phyloP scores from a whole-genome alignment of 2,888 invertebrate species.

The Torymus tubicola region DNA sequence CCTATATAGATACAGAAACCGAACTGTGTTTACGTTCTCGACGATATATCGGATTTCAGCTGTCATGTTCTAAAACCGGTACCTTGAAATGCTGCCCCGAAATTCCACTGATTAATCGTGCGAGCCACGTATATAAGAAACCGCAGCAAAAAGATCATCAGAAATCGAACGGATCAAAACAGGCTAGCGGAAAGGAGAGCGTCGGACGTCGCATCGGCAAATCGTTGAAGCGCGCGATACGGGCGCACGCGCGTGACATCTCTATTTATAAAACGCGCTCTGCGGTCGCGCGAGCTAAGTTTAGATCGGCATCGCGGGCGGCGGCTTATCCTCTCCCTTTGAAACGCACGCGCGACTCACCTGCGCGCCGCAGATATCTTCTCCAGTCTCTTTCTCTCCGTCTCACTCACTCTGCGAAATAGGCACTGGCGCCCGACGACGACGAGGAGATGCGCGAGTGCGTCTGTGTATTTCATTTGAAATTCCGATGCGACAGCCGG shows the following conservation, averaged over 20 bases:
- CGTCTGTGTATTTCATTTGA: slow-evolving; percentile 5
- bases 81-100: no score
- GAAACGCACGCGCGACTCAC: neutral
- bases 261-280: slow-evolving; percentile 58
- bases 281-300: slow-evolving; percentile 44
- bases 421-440: slow-evolving; percentile 6
- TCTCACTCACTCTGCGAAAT: neutral
- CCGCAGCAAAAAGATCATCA: no score
- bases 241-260: slow-evolving; percentile 56
- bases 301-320: slow-evolving; percentile 50
- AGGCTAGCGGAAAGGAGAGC: neutral
- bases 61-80: no score
- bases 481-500: neutral
- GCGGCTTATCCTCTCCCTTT: slow-evolving; percentile 13
- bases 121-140: neutral
- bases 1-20: no score
- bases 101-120: neutral
- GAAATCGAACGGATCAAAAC: no score
- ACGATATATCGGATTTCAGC: no score
- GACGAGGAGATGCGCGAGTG: neutral
- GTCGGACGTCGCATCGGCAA: slow-evolving; percentile 31
- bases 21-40: no score
- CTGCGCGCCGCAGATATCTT: no score
- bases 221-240: slow-evolving; percentile 59
- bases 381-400: no score